Conservation (phyloP, 2,888 invertebrate species). For the Callinectes sapidus region DNA sequence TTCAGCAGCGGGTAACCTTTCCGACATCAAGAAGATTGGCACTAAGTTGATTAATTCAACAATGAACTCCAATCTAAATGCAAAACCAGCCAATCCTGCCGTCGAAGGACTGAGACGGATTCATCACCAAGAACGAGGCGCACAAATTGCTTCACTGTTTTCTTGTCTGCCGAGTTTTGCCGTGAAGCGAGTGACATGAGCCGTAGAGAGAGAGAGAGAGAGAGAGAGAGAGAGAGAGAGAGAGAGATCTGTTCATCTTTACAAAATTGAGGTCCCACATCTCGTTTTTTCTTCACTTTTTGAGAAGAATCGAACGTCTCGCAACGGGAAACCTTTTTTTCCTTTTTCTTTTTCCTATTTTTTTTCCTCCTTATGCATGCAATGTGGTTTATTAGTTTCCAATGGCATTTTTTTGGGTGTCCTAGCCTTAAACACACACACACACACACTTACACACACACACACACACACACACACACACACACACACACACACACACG, state of each 20-base stretch:
- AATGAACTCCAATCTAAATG: conserved; percentile 42
- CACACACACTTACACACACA: neutral
- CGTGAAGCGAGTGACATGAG: neutral
- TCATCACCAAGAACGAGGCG: conserved; percentile 1
- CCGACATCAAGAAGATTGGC: conserved; percentile 38
- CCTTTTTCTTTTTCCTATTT: too few species aligned
- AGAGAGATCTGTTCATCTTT: neutral
- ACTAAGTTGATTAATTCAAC: conserved; percentile 31
- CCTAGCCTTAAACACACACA: neutral
- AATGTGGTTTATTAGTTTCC: too few species aligned
- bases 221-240: conserved; percentile 26
- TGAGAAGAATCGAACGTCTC: too few species aligned
- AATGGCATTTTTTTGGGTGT: too few species aligned
- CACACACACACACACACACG: neutral
- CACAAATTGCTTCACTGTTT: conserved; percentile 25
- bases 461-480: conserved; percentile 1
- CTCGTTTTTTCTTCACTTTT: too few species aligned
- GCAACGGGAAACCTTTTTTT: too few species aligned
- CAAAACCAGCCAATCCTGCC: conserved; percentile 27
- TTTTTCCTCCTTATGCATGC: too few species aligned
- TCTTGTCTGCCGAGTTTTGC: conserved; percentile 14
- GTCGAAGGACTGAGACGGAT: conserved; percentile 29
- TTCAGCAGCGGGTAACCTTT: conserved; percentile 24
- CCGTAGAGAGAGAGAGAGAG: neutral
- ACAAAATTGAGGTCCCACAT: neutral